Base-by-base conservation (phyloP, 1,140 invertebrate genomes). In the Pinna nobilis region DNA sequence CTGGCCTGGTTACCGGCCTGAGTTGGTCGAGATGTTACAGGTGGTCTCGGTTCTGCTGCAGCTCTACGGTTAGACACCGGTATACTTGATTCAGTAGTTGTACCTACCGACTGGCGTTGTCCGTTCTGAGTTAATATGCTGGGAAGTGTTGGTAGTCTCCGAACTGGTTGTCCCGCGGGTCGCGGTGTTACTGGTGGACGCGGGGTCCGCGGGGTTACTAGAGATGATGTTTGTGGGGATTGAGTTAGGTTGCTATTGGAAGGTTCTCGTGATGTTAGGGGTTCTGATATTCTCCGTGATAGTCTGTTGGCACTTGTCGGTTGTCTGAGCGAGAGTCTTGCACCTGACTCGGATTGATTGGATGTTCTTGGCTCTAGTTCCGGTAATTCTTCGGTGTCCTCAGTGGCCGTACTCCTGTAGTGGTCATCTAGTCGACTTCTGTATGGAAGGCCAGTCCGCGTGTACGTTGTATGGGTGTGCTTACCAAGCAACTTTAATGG, bases 391-490 rank as follows among this genome's bases (percentile, higher is more conserved):
- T 64, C 18, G 39, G 55, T 35, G 18, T n/a, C 37, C n/a, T 35
- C 55, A 33, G 30, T 59, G 30, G 33, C 33, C 55, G 37, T 59
- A 63, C 39, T 41, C 9, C 59, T 32, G 44, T 63, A 63, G 9
- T 63, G 59, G 7, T 63, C 59, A 63, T 63, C 59, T 15, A 63
- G 44, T 18, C 59, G 39, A 44, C 59, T 63, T 23, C 64, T 51
- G 47, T 73, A 59, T 2, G 70, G 65, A 49, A 73, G 33, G 13
- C 55, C 49, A 23, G 74, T 75, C 39, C 63, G 61, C 3, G 73
- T 75, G 37, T 85, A 84, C 3, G 77, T 84, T 4, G 78, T 80
- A 44, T 87, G 85, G 20, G 74, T 66, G 68, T 87, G 85, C 41
- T 64, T 71, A 0, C 60, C 28, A 15, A 79, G 47, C 32, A 72